Base-by-base conservation (phyloP, 2,113 vertebrate species). In the Girardinichthys multiradiatus region DNA sequence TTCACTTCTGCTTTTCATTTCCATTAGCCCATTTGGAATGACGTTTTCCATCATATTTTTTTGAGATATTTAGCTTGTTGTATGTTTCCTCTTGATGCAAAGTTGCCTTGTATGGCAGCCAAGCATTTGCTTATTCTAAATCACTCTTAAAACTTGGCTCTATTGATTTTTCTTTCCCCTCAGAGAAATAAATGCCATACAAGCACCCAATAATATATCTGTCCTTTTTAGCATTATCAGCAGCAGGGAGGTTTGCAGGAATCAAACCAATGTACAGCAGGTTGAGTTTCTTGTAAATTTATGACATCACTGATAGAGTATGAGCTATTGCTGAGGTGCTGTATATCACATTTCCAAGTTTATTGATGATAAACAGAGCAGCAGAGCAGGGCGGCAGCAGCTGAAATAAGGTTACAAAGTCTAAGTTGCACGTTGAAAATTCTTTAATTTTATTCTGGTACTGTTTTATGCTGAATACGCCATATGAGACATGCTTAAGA, bases 231-330 rank as follows among this genome's bases (percentile, higher is more conserved):
- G 63, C 37, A 72, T 82, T 64, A 84, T 77, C 76, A 82, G 74
- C n/a, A 83, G 70, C 10, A 30, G 42, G 64, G 59, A 72, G 64
- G 72, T 84, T 83, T 64, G 68, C 60, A 17, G 39, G 74, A 83
- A 76, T 87, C 81, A 85, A 89, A 85, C 62, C 74, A 79, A 45
- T 64, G 61, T 91, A 78, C 51, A 79, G 81, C 65, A 74, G 28
- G 60, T 80, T 86, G 75, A 88, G 86, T 92, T 82, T 87, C 73
- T 68, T 82, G 82, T 7, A 71, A 82, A 91, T 91, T 91, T 83
- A 83, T 84, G 60, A 68, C 64, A 66, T 67, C 61, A 77, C 82
- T 87, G 81, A 90, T 88, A 87, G 77, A 77, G 65, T 87, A 88
- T 91, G 78, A 87, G 69, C 76, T 83, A 42, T 88, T 64, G 77